phyloP scores from a whole-genome alignment of 2,888 invertebrate genomes.

The Lathronympha strigana region DNA sequence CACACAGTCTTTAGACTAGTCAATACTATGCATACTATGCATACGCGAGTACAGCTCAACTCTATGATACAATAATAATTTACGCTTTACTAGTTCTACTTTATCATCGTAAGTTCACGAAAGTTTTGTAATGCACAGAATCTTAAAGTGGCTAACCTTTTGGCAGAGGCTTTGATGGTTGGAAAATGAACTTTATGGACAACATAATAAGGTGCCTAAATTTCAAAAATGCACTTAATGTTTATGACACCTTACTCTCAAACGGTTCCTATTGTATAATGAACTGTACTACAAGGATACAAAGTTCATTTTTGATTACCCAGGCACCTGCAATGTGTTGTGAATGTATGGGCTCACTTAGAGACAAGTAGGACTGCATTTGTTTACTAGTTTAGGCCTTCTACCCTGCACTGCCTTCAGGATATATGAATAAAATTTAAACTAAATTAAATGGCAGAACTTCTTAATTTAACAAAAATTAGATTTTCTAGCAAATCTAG shows the following conservation, averaged over 20 bases:
- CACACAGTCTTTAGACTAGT: slow-evolving; percentile 31
- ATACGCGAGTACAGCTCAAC: slow-evolving; percentile 46
- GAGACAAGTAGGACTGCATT: slow-evolving; percentile 27
- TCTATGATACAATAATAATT: slow-evolving; percentile 74
- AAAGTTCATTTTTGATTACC: slow-evolving; percentile 23
- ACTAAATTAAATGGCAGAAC: slow-evolving; percentile 35
- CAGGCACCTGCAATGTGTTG: slow-evolving; percentile 20
- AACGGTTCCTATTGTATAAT: slow-evolving; percentile 4
- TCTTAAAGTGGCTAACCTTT: slow-evolving; percentile 44
- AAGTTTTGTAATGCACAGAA: slow-evolving; percentile 69
- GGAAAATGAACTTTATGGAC: not conserved
- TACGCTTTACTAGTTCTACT: slow-evolving; percentile 77
- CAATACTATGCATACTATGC: slow-evolving; percentile 16
- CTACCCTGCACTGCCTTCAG: slow-evolving; percentile 39
- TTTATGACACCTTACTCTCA: not conserved
- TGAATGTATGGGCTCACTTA: slow-evolving; percentile 17
- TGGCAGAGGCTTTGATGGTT: slow-evolving; percentile 8
- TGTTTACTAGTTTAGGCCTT: slow-evolving; percentile 38
- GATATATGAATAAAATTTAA: slow-evolving; percentile 25
- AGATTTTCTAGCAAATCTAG: slow-evolving; percentile 47
- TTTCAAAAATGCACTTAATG: slow-evolving; percentile 17
- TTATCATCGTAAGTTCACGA: slow-evolving; percentile 55
- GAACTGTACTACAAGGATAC: not conserved
- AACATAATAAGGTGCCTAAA: slow-evolving; percentile 16
- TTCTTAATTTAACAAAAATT: slow-evolving; percentile 30